These are phyloP conservation scores for Alligator sinensis DNA, from an alignment of 2,113 vertebrate genomes.

Conservation along the genomic window DNA sequence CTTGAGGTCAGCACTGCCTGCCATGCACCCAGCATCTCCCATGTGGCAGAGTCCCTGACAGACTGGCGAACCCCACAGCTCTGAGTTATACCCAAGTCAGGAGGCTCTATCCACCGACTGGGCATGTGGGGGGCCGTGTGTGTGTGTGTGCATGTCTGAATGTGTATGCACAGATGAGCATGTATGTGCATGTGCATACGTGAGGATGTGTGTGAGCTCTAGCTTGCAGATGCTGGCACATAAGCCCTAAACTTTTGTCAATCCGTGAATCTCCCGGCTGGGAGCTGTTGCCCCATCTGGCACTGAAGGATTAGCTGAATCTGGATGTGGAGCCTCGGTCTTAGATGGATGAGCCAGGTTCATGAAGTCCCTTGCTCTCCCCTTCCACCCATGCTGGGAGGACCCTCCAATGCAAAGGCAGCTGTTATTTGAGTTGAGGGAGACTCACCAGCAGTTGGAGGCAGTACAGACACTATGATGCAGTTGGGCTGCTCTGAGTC, in stretches of 20 bases:
- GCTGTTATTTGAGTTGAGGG: background rate
- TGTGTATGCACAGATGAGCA: too few species aligned
- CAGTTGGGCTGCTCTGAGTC: background rate
- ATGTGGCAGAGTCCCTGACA: background rate
- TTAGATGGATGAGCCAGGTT: background rate
- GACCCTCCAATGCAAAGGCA: background rate
- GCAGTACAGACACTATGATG: background rate
- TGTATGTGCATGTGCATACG: too few species aligned
- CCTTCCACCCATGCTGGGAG: background rate
- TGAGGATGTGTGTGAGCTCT: background rate
- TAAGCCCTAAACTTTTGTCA: background rate
- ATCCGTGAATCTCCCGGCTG: too few species aligned
- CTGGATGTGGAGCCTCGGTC: background rate
- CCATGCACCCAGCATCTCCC: fast-evolving
- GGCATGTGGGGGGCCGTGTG: background rate
- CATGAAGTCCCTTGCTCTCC: background rate
- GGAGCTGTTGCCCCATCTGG: background rate
- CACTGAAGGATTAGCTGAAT: background rate
- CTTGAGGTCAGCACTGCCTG: background rate
- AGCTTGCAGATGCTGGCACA: background rate
- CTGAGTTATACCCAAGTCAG: background rate
- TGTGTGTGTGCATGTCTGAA: too few species aligned
- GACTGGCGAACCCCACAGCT: background rate
- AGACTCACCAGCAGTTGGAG: background rate
- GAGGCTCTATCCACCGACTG: too few species aligned